Conservation (phyloP, 2,113 vertebrate genomes). For the Dolichallabes microphthalmus region DNA sequence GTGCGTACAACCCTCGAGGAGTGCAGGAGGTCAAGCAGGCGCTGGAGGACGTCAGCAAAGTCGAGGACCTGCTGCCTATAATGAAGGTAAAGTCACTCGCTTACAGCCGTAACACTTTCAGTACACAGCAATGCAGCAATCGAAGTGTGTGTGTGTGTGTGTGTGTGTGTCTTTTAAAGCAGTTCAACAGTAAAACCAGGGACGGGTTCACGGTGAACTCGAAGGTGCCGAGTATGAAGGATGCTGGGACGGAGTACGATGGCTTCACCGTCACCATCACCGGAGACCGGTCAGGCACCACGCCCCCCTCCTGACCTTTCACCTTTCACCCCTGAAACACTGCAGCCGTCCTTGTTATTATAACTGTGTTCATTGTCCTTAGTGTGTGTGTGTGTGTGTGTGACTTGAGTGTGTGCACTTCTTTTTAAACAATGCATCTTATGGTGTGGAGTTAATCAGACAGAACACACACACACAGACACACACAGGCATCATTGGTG, state of each 20-base stretch:
- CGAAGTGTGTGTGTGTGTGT: constrained; percentile 45
- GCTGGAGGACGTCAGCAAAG: constrained; percentile 91
- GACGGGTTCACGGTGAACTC: constrained; percentile 98
- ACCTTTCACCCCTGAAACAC: not conserved
- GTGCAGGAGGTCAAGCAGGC: constrained; percentile 89
- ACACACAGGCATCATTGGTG: not conserved
- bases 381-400: too few relatives aligned
- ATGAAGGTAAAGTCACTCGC: constrained; percentile 84
- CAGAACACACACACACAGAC: not conserved
- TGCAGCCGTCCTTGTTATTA: not conserved
- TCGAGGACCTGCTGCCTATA: constrained; percentile 97
- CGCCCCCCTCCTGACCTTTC: not conserved
- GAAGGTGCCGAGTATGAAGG: constrained; percentile 92
- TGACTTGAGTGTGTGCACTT: too few relatives aligned
- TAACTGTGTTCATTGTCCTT: not conserved
- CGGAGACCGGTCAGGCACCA: constrained; percentile 82
- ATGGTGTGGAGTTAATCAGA: too few relatives aligned
- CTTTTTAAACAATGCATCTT: too few relatives aligned
- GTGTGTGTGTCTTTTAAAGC: constrained; percentile 75
- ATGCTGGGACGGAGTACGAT: constrained; percentile 89
- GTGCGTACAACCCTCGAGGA: constrained; percentile 89
- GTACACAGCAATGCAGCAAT: not conserved
- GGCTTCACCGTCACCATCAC: constrained; percentile 98
- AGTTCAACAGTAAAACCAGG: constrained; percentile 99
- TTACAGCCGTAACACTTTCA: not conserved